These are phyloP conservation scores for Cylloceria caligata DNA, from an alignment of 2,888 invertebrate genomes.

Conservation along the genomic window DNA sequence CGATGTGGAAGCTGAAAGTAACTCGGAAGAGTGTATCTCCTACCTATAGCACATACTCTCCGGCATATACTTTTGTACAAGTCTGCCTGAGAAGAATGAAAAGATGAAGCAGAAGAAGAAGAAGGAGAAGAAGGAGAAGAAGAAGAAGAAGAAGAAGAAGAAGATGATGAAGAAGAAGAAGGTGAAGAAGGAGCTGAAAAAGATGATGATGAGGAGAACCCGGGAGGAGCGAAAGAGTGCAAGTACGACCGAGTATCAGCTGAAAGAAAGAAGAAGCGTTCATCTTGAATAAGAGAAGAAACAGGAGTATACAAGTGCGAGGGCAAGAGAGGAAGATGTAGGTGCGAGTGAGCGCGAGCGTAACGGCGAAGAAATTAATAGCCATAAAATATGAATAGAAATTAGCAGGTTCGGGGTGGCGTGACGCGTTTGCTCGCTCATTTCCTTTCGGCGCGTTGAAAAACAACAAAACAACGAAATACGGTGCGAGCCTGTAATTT, in stretches of 20 bases:
- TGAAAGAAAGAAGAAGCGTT: slow-evolving; percentile 55
- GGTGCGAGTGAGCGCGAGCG: slow-evolving; percentile 72
- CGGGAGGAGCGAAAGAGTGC: slow-evolving; percentile 39
- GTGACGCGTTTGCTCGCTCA: slow-evolving; percentile 85
- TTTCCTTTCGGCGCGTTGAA: slow-evolving; percentile 85
- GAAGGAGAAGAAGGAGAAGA: background rate
- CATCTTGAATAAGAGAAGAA: slow-evolving; percentile 40
- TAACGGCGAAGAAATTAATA: slow-evolving; percentile 85
- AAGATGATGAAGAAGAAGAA: slow-evolving; percentile 10
- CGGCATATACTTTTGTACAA: slow-evolving; percentile 8
- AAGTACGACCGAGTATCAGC: slow-evolving; percentile 48
- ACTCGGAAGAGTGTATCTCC: slow-evolving; percentile 38
- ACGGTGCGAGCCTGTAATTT: slow-evolving; percentile 84
- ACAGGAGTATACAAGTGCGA: slow-evolving; percentile 29
- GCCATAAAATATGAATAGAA: slow-evolving; percentile 85
- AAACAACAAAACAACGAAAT: slow-evolving; percentile 85
- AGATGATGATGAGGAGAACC: slow-evolving; percentile 49
- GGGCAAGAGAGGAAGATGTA: slow-evolving; percentile 55
- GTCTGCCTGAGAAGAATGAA: slow-evolving; percentile 2
- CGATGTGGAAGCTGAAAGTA: slow-evolving; percentile 45
- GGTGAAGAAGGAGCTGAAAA: slow-evolving; percentile 56
- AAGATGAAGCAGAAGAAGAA: slow-evolving; percentile 7
- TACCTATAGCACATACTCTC: background rate
- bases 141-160: slow-evolving; percentile 2
- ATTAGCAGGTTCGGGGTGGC: slow-evolving; percentile 85